A percentile compares a stretch with the other conserved stretches of the same genome.
These are phyloP conservation scores for Enteromius radiatus DNA, from an alignment of 2,797 vertebrate genomes.

Conservation along the genomic window DNA sequence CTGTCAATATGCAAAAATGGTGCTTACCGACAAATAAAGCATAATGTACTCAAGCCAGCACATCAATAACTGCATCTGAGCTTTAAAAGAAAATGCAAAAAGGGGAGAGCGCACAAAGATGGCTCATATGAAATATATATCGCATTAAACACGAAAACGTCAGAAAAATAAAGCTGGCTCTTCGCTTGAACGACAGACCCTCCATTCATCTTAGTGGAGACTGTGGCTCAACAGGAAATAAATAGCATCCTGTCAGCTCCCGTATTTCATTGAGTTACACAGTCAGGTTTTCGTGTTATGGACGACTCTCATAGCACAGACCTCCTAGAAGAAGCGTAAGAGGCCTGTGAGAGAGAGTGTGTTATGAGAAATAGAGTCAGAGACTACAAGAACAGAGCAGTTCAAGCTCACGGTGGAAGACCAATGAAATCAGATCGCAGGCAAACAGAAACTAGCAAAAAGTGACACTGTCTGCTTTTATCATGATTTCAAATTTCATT, in stretches of 20 bases:
- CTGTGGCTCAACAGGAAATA: slow-evolving; percentile 74
- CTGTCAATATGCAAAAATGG: slow-evolving; percentile 99
- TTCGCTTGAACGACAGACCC: slow-evolving; percentile 74
- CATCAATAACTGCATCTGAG: slow-evolving; percentile 94
- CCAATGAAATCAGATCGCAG: slow-evolving; percentile 23
- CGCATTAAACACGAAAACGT: slow-evolving; percentile 84
- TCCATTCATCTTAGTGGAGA: slow-evolving; percentile 80
- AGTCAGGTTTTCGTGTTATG: slow-evolving; percentile 76
- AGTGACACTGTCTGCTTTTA: slow-evolving; percentile 24
- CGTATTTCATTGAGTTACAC: slow-evolving; percentile 81
- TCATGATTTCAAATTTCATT: slow-evolving; percentile 30
- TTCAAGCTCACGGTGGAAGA: slow-evolving; percentile 46
- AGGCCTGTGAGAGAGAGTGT: slow-evolving; percentile 46
- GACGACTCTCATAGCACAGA: slow-evolving; percentile 70
- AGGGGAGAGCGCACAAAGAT: slow-evolving; percentile 76
- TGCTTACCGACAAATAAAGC: slow-evolving; percentile 99
- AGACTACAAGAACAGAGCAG: slow-evolving; percentile 51
- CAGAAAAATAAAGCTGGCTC: slow-evolving; percentile 85
- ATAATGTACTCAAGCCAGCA: slow-evolving; percentile 94
- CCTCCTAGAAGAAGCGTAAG: slow-evolving; percentile 57
- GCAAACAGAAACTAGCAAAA: slow-evolving; percentile 49
- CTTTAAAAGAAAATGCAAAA: slow-evolving; percentile 93
- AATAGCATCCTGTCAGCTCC: slow-evolving; percentile 74
- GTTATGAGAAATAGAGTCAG: slow-evolving; percentile 51
- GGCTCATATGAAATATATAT: slow-evolving; percentile 79